phyloP scores from a whole-genome alignment of 92 coral and sea anemone species.

The Epizoanthus illoricatus region DNA sequence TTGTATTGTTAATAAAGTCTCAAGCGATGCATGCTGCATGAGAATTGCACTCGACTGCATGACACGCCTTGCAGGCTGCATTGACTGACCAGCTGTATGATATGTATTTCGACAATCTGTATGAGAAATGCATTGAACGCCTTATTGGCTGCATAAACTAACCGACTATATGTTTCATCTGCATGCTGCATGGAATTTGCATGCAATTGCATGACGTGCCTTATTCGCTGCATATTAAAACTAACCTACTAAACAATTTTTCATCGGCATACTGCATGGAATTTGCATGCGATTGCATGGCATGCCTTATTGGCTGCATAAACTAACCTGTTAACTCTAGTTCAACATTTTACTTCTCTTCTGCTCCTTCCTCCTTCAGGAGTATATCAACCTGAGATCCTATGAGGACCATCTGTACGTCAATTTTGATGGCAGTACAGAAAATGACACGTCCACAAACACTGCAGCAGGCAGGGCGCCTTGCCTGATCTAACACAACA shows the following conservation, averaged over 20 bases:
- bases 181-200: neutral
- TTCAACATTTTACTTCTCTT: conserved; percentile 33
- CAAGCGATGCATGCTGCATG: too few species aligned
- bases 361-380: conserved; percentile 71
- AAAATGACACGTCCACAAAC: conserved; percentile 30
- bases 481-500: conserved; percentile 33
- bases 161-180: neutral
- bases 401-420: conserved; percentile 94
- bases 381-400: conserved; percentile 84
- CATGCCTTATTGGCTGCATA: conserved; percentile 17
- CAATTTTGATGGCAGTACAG: conserved; percentile 84
- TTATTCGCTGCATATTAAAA: neutral
- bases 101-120: too few species aligned
- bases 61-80: too few species aligned
- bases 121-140: neutral
- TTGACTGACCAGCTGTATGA: too few species aligned
- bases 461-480: conserved; percentile 25
- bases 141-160: neutral
- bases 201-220: neutral
- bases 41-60: too few species aligned
- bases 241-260: neutral
- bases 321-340: conserved; percentile 20
- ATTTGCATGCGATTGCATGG: conserved; percentile 28
- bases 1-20: too few species aligned
- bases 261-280: conserved; percentile 18